A percentile compares a stretch with the other conserved stretches of the same genome.
phyloP scores from a whole-genome alignment of 2,888 invertebrate genomes.

The Luperina nickerlii region DNA sequence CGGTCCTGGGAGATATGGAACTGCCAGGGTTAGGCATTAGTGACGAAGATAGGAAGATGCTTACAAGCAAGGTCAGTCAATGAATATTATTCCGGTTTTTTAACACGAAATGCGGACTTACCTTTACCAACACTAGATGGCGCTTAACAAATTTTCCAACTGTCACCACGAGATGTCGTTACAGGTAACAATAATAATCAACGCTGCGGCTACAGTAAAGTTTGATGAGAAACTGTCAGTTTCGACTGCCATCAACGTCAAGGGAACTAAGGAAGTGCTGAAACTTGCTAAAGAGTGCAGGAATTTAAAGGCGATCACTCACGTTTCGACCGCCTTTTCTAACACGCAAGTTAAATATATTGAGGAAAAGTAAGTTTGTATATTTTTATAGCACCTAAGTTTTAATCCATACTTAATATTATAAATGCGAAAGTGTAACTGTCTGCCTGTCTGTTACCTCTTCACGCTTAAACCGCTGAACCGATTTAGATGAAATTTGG shows the following conservation, averaged over 20 bases:
- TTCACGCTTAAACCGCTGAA: no score
- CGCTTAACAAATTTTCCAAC: background rate
- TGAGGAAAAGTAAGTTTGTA: conserved; percentile 90
- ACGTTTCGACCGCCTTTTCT: conserved; percentile 88
- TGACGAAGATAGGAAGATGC: conserved; percentile 87
- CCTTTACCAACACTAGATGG: conserved; percentile 12
- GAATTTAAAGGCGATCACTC: conserved; percentile 91
- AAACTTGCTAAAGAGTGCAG: conserved; percentile 93
- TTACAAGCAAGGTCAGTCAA: conserved; percentile 81
- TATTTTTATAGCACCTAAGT: background rate
- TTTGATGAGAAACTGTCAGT: conserved; percentile 95
- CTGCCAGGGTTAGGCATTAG: conserved; percentile 91
- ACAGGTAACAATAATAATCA: conserved; percentile 85
- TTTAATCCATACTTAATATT: no score
- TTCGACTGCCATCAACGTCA: conserved; percentile 95
- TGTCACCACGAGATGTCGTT: conserved; percentile 55
- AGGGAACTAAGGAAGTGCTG: conserved; percentile 93
- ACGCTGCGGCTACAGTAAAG: conserved; percentile 88
- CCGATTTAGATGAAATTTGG: no score
- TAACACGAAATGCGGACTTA: background rate
- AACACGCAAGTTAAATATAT: conserved; percentile 94
- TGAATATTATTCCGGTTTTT: no score
- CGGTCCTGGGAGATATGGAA: conserved; percentile 91
- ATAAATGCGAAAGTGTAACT: no score
- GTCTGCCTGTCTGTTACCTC: no score